Evolutionary conservation across 1,140 invertebrate genomes (phyloP).

Genomic region (Mesaphorura yosii): DNA sequence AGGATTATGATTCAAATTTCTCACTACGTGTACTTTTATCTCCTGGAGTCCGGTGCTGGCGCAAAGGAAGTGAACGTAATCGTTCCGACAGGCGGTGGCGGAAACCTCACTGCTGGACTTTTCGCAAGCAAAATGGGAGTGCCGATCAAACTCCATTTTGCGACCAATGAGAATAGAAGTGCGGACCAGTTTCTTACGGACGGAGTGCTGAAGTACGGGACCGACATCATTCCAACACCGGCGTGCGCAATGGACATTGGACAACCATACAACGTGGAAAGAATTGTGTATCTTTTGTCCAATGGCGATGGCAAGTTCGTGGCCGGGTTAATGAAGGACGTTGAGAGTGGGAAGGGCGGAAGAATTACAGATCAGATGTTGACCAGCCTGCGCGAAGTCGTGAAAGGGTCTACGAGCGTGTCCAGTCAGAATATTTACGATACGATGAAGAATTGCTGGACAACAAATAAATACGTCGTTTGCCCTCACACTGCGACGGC

Average conservation of each 20-base stretch:
- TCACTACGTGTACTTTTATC: conserved; percentile 40
- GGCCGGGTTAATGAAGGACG: conserved; percentile 33
- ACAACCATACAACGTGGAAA: conserved; percentile 40
- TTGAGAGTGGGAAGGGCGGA: conserved; percentile 27
- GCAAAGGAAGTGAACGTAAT: conserved; percentile 34
- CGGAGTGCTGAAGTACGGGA: conserved; percentile 33
- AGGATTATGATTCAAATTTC: conserved; percentile 40
- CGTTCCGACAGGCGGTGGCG: conserved; percentile 41
- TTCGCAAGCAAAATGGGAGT: conserved; percentile 39
- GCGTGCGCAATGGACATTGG: conserved; percentile 43
- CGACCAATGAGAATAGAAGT: conserved; percentile 39
- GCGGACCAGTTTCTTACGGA: conserved; percentile 34
- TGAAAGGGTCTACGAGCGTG: conserved; percentile 16
- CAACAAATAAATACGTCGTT: conserved; percentile 36
- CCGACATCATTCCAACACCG: conserved; percentile 33
- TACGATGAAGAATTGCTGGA: conserved; percentile 36
- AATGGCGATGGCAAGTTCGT: conserved; percentile 27
- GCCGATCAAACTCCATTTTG: conserved; percentile 37
- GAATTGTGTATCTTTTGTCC: conserved; percentile 36
- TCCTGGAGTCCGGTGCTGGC: conserved; percentile 33
- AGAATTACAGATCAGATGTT: conserved; percentile 32
- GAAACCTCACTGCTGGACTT: conserved; percentile 40
- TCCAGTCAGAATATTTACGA: conserved; percentile 32
- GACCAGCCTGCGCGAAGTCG: conserved; percentile 22
- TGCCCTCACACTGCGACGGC: conserved; percentile 43